Percentiles rank a stretch among this genome's conserved stretches.
These are phyloP conservation scores for Batillaria attramentaria DNA, from an alignment of 1,140 invertebrate species.

Conservation along the genomic window DNA sequence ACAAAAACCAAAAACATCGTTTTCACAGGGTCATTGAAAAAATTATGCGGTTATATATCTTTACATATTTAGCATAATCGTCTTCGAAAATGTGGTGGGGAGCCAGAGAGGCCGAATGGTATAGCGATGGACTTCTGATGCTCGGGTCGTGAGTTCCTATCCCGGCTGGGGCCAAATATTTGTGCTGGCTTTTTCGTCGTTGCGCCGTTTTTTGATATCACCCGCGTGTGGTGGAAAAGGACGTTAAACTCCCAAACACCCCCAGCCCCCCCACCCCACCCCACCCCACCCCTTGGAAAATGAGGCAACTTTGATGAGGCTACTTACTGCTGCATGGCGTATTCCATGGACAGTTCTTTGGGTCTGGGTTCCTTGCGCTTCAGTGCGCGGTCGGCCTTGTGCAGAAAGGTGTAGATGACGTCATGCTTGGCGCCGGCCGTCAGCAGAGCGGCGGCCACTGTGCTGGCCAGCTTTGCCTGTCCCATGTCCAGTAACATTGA, in stretches of 20 bases:
- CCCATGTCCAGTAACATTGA: not conserved
- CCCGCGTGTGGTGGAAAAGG: too few species aligned
- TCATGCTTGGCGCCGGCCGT: not conserved
- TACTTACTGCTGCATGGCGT: conserved; percentile 20
- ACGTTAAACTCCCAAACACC: not conserved
- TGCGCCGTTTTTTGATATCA: too few species aligned
- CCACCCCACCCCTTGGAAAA: not conserved
- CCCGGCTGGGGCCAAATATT: too few species aligned
- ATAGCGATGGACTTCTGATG: too few species aligned
- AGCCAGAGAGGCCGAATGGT: too few species aligned
- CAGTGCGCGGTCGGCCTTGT: conserved; percentile 17
- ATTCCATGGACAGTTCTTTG: conserved; percentile 8
- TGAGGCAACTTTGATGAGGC: not conserved
- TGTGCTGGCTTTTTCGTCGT: too few species aligned
- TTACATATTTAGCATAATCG: too few species aligned
- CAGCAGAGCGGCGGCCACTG: not conserved
- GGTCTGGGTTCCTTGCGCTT: not conserved
- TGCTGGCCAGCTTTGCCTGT: not conserved
- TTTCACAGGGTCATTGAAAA: too few species aligned
- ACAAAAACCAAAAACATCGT: too few species aligned
- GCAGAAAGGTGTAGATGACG: conserved; percentile 14
- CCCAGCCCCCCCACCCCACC: not conserved
- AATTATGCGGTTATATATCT: too few species aligned
- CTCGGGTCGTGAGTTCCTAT: too few species aligned
- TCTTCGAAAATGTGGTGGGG: too few species aligned